Conservation (phyloP, 2,888 invertebrate genomes). For the Parnassius glacialis region DNA sequence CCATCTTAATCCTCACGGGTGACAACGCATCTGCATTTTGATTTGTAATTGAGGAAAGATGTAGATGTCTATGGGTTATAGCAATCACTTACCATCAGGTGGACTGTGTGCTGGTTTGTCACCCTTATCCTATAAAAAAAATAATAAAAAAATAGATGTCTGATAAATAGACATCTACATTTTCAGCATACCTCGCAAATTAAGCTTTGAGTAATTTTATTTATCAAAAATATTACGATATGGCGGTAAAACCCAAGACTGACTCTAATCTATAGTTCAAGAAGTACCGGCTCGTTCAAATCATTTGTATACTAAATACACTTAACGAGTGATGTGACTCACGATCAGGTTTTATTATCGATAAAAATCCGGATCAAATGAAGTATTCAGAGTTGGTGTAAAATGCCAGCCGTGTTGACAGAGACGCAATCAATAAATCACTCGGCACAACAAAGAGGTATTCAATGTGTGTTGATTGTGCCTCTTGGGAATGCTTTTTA, state of each 20-base stretch:
- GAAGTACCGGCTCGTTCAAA: constrained; percentile 47
- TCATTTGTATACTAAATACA: constrained; percentile 76
- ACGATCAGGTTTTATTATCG: constrained; percentile 71
- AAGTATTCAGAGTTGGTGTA: constrained; percentile 74
- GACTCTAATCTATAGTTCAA: constrained; percentile 34
- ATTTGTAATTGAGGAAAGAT: too few relatives aligned
- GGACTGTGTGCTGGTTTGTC: too few relatives aligned
- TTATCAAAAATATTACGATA: too few relatives aligned
- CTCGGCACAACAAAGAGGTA: constrained; percentile 71
- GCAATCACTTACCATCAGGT: too few relatives aligned
- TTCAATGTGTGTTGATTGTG: constrained; percentile 81
- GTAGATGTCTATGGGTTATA: too few relatives aligned
- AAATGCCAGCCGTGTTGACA: constrained; percentile 76
- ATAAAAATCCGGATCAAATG: constrained; percentile 81
- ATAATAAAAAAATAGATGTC: too few relatives aligned
- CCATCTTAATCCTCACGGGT: too few relatives aligned
- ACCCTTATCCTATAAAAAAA: too few relatives aligned
- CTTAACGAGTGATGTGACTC: constrained; percentile 77
- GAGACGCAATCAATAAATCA: constrained; percentile 81
- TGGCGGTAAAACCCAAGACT: constrained; percentile 27
- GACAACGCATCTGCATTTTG: too few relatives aligned
- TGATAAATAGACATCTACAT: too few relatives aligned
- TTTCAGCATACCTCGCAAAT: too few relatives aligned
- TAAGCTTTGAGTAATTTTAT: too few relatives aligned
- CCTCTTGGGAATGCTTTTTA: constrained; percentile 74